These are phyloP conservation scores for Gila robusta DNA, from an alignment of 2,797 vertebrate species.

Conservation along the genomic window DNA sequence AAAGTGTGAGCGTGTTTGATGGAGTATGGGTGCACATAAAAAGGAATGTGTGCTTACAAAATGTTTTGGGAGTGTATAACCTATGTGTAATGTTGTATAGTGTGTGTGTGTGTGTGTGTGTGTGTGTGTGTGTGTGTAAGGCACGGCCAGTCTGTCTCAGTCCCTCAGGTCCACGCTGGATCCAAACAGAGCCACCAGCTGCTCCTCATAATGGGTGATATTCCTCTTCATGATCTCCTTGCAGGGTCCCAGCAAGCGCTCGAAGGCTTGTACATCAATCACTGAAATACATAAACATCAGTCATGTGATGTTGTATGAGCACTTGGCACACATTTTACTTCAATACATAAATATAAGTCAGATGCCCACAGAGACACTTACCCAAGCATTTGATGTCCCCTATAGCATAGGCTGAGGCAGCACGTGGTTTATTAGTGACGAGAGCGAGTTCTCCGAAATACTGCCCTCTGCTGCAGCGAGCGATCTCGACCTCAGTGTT, in stretches of 20 bases:
- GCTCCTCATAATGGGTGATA: constrained; percentile 97
- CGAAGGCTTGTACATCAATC: constrained; percentile 98
- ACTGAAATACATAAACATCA: constrained; percentile 76
- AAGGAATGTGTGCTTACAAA: constrained; percentile 69
- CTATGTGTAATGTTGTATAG: constrained; percentile 60
- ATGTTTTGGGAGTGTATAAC: constrained; percentile 68
- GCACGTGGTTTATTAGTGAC: constrained; percentile 99
- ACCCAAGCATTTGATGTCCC: constrained; percentile 96
- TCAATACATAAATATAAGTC: not conserved
- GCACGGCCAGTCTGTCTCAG: constrained; percentile 82
- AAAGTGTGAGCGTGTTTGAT: constrained; percentile 22
- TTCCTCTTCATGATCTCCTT: constrained; percentile 99
- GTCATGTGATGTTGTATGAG: not conserved
- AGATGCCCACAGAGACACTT: constrained; percentile 65
- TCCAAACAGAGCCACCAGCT: constrained; percentile 98
- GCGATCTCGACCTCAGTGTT: constrained; percentile 95
- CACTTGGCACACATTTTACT: not conserved
- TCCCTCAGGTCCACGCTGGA: constrained; percentile 97
- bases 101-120: constrained; percentile 58
- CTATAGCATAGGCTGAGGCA: constrained; percentile 94
- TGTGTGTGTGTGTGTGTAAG: constrained; percentile 74
- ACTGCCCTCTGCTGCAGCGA: constrained; percentile 93
- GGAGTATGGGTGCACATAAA: constrained; percentile 65
- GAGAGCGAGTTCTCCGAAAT: constrained; percentile 97
- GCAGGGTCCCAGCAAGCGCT: constrained; percentile 96